Evolutionary conservation across 2,888 invertebrate species (phyloP).

Genomic region (Lithophane leautieri): DNA sequence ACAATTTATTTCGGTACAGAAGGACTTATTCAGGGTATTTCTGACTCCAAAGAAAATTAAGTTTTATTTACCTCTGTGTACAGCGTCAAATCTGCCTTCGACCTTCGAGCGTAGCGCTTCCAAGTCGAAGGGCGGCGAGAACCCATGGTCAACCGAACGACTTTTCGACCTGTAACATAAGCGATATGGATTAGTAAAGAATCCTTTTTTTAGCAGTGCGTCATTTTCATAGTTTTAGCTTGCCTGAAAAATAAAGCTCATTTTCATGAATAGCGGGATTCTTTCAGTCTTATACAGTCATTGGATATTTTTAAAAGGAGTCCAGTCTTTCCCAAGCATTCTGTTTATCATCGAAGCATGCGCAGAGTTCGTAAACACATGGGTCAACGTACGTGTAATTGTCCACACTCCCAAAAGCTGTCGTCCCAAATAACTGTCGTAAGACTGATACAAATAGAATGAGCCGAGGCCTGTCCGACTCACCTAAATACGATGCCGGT

Average conservation of each 20-base stretch:
- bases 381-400: constrained; percentile 82
- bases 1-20: constrained; percentile 24
- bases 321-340: constrained; percentile 19
- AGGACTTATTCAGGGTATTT: constrained; percentile 26
- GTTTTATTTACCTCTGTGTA: constrained; percentile 88
- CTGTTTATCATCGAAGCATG: constrained; percentile 32
- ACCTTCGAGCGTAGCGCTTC: constrained; percentile 96
- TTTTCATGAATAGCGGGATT: not conserved
- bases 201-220: not conserved
- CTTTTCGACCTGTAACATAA: constrained; percentile 95
- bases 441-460: constrained; percentile 75
- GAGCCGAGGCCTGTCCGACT: constrained; percentile 63
- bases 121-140: constrained; percentile 96
- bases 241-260: constrained; percentile 3
- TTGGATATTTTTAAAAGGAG: constrained; percentile 8
- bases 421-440: constrained; percentile 79
- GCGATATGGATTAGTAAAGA: constrained; percentile 37
- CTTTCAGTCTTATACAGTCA: constrained; percentile 1
- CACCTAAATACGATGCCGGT: constrained; percentile 57
- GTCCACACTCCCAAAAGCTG: constrained; percentile 74
- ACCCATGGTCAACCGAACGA: constrained; percentile 97
- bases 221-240: not conserved
- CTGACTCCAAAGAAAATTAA: constrained; percentile 12
- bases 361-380: constrained; percentile 68
- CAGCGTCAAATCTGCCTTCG: constrained; percentile 95